These are phyloP conservation scores for Spicauda simplicius DNA, from an alignment of 2,888 invertebrate species.

Conservation along the genomic window DNA sequence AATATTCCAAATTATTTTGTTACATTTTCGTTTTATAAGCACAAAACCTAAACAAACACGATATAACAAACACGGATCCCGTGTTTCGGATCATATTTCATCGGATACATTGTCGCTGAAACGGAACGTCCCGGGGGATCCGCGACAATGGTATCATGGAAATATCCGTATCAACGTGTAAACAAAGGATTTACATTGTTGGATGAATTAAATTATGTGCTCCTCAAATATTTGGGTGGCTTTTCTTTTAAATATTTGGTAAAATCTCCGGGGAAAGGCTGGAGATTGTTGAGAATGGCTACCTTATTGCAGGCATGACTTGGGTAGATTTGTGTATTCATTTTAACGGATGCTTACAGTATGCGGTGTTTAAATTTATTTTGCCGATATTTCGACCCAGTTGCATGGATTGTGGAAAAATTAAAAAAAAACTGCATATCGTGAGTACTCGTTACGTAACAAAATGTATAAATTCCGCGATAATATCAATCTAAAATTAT, in stretches of 20 bases:
- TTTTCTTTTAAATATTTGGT: background rate
- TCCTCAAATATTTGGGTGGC: background rate
- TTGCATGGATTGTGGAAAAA: too few relatives aligned
- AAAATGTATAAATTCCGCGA: too few relatives aligned
- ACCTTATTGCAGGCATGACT: too few relatives aligned
- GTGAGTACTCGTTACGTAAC: too few relatives aligned
- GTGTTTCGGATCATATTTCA: conserved; percentile 2
- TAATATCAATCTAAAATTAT: too few relatives aligned
- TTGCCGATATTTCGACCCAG: too few relatives aligned
- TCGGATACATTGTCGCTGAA: conserved; percentile 10
- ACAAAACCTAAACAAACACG: background rate
- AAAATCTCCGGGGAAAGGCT: background rate
- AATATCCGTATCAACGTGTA: background rate
- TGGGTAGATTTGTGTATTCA: too few relatives aligned
- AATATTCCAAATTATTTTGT: background rate
- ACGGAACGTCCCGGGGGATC: background rate
- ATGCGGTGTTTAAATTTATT: too few relatives aligned
- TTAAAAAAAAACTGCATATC: too few relatives aligned
- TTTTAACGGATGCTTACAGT: too few relatives aligned
- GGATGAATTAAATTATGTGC: background rate
- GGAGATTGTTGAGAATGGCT: too few relatives aligned
- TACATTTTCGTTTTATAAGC: background rate
- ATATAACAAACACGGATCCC: background rate
- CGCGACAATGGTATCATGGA: background rate
- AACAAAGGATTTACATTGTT: conserved; percentile 5